Evolutionary conservation across 2,888 invertebrate species (phyloP), one percentile per base, ranked within the genome.

Genomic region (Ophion costatus): DNA sequence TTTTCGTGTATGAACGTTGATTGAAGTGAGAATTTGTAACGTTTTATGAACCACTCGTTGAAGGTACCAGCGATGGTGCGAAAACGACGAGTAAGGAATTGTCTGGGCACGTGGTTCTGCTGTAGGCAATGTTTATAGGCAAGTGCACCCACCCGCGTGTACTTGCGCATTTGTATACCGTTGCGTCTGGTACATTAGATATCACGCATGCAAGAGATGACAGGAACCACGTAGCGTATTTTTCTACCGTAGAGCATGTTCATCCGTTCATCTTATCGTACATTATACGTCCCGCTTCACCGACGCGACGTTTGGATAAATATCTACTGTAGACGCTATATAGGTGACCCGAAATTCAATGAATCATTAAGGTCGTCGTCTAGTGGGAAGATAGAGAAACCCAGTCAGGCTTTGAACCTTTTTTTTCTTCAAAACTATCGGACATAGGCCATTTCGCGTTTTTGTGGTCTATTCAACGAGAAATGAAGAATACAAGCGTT

Each of bases 71-170:
- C 89, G 88, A 86, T 89, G 88, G 87, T 91, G 89, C 89, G 88
- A 89, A 92, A 92, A 89, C 90, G 87, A 88, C 89, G 90, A 88
- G 88, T 91, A 90, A 88, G 90, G 89, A 90, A 92, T 88, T 91
- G 91, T 88, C 90, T 91, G 87, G 91, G 90, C 89, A 88, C 91
- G 87, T 91, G 91, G 92, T 90, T 91, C 89, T 91, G 91, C 91
- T 93, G 90, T 92, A 92, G 89, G 90, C 91, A 90, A 88, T 92
- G 91, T 89, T 91, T 91, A 88, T 92, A 92, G 91, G 91, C 92
- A 92, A 92, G 92, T 92, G 89, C 90, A 89, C 88, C 87, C 86
- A 88, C 88, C 88, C 88, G 88, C 88, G 88, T 89, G 76, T 66
- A 67, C 69, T 70, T 67, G 66, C 61, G n/a, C 51, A 22, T 57